Base-by-base conservation (phyloP, 2,888 invertebrate species). In the Crepidodera aurea region DNA sequence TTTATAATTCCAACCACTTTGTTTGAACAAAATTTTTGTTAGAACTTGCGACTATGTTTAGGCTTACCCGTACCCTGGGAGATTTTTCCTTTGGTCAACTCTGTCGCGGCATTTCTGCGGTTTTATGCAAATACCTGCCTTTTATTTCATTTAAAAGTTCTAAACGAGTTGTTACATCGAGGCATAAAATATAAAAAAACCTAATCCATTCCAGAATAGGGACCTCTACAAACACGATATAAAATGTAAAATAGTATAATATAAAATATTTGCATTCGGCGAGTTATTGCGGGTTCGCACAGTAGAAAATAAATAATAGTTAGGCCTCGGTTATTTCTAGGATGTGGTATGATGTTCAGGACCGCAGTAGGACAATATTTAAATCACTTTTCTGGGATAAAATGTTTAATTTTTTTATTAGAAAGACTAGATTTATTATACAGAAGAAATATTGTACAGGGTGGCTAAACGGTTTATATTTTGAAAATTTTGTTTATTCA, bases 111-210 rank as follows among this genome's bases (percentile, higher is more conserved):
- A 22, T 46, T 22, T 46, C 22, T 46, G 46, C 25, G 46, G 46
- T 46, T 46, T 46, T 46, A 46, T 46, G 46, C 46, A 46, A 46
- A 46, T 46, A 46, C 46, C 46, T 46, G 42, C 42, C 16, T 42
- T 42, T 42, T 42, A 16, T 42, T 42, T 16, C 15, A 46, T 46
- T 46, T 46, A 13, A 46, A 22, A 46, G 46, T 46, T 46, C 46
- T 46, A 46, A 46, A 46, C 46, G 46, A 46, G 46, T 46, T 46
- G 46, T 46, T 46, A 46, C 46, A 46, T 46, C 25, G 25, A 46
- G 25, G 25, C 25, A 22, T 25, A 22, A 22, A 22, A 46, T 46
- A 22, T n/a, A 46, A 46, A 46, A 46, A 46, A 46, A 46, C n/a
- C n/a, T 42, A 42, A 42, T 42, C 15, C 42, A 13, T 25, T 46